Conservation (phyloP, 2,888 invertebrate species). For the Oscheius myriophilus region DNA sequence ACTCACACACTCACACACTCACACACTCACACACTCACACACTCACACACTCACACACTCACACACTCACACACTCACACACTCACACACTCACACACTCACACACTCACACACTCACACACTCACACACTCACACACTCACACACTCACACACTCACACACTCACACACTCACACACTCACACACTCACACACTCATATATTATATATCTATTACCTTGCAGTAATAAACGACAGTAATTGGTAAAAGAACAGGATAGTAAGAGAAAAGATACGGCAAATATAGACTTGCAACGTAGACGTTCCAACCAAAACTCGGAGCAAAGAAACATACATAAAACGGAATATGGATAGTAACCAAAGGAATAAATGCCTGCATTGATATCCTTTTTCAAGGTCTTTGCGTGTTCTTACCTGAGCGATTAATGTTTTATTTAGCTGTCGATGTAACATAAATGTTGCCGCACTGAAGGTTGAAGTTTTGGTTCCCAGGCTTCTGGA, state of each 20-base stretch:
- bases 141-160: too few species aligned
- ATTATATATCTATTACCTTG: background rate
- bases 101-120: too few species aligned
- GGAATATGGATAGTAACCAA: constrained; percentile 20
- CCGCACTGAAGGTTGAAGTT: background rate
- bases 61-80: too few species aligned
- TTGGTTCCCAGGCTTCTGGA: background rate
- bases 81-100: too few species aligned
- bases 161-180: too few species aligned
- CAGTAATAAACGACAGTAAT: constrained; percentile 13
- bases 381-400: background rate
- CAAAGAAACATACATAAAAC: constrained; percentile 12
- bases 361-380: constrained; percentile 13
- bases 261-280: constrained; percentile 15
- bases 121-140: too few species aligned
- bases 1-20: too few species aligned
- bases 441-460: constrained; percentile 7
- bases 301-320: background rate
- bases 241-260: constrained; percentile 17
- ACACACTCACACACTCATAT: too few species aligned
- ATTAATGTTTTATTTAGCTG: constrained; percentile 10
- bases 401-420: background rate
- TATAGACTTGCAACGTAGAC: background rate
- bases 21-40: too few species aligned
- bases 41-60: too few species aligned